These are phyloP conservation scores for Labrus mixtus DNA, from an alignment of 2,113 vertebrate species.

Conservation along the genomic window DNA sequence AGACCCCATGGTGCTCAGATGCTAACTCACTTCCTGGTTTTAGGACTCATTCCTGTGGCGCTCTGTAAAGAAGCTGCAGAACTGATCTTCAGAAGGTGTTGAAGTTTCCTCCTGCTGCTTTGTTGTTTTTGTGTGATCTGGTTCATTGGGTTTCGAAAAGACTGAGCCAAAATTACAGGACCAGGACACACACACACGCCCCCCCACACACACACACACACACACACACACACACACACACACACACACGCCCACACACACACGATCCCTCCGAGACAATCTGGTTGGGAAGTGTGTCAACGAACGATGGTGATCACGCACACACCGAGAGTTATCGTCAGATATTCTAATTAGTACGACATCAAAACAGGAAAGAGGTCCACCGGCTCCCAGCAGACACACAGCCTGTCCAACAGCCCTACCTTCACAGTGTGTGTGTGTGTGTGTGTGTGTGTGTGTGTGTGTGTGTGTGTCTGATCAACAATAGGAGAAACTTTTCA, in stretches of 20 bases:
- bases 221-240: conserved; percentile 13
- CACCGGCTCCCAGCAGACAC: conserved; percentile 58
- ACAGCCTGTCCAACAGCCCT: conserved; percentile 67
- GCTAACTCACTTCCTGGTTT: too few species aligned
- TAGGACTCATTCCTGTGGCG: too few species aligned
- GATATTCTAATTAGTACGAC: conserved; percentile 74
- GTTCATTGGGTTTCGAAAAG: conserved; percentile 34
- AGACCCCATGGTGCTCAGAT: too few species aligned
- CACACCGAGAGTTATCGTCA: conserved; percentile 26
- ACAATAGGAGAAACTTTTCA: conserved; percentile 24
- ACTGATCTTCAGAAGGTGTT: not conserved
- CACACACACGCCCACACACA: conserved; percentile 45
- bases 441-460: conserved; percentile 24
- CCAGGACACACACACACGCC: conserved; percentile 25
- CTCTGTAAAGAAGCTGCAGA: not conserved
- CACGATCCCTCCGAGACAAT: conserved; percentile 52
- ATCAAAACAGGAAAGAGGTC: conserved; percentile 75
- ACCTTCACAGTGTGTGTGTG: conserved; percentile 38
- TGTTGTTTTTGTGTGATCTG: conserved; percentile 18
- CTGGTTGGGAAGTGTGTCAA: conserved; percentile 66
- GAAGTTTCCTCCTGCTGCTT: conserved; percentile 7
- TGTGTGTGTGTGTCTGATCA: not conserved
- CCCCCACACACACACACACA: not conserved
- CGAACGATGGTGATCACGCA: conserved; percentile 11
- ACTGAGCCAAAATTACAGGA: conserved; percentile 45